Conservation (phyloP, 2,888 invertebrate genomes). For the Drosophila suboccidentalis region DNA sequence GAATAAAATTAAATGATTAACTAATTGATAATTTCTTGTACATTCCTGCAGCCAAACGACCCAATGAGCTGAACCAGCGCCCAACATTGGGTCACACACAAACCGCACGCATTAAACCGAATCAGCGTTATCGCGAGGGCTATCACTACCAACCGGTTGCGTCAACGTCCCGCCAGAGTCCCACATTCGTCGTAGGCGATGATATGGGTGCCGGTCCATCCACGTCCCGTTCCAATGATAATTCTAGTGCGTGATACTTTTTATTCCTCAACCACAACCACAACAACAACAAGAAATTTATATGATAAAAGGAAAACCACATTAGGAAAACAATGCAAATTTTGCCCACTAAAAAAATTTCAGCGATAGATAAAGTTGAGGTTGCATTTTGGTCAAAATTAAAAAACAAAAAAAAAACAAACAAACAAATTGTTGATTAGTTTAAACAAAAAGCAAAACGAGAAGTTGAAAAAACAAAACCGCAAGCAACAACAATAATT, state of each 20-base stretch:
- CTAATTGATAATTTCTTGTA: neutral
- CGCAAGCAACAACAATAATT: slow-evolving; percentile 78
- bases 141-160: slow-evolving; percentile 86
- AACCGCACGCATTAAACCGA: slow-evolving; percentile 85
- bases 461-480: slow-evolving; percentile 53
- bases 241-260: slow-evolving; percentile 86
- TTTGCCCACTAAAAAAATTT: slow-evolving; percentile 57
- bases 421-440: slow-evolving; percentile 74
- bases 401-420: neutral
- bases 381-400: slow-evolving; percentile 76
- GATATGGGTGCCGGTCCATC: slow-evolving; percentile 85
- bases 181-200: slow-evolving; percentile 86
- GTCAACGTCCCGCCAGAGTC: slow-evolving; percentile 87
- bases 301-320: slow-evolving; percentile 51
- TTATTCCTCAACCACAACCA: slow-evolving; percentile 82
- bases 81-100: slow-evolving; percentile 86
- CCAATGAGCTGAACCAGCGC: slow-evolving; percentile 86
- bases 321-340: slow-evolving; percentile 39
- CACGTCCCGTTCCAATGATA: slow-evolving; percentile 86
- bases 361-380: slow-evolving; percentile 52
- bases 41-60: slow-evolving; percentile 84
- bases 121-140: slow-evolving; percentile 86
- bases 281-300: slow-evolving; percentile 66
- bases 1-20: no score
- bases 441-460: slow-evolving; percentile 60